These are phyloP conservation scores for Ctenicera cuprea DNA, from an alignment of 2,888 invertebrate species.

Conservation along the genomic window DNA sequence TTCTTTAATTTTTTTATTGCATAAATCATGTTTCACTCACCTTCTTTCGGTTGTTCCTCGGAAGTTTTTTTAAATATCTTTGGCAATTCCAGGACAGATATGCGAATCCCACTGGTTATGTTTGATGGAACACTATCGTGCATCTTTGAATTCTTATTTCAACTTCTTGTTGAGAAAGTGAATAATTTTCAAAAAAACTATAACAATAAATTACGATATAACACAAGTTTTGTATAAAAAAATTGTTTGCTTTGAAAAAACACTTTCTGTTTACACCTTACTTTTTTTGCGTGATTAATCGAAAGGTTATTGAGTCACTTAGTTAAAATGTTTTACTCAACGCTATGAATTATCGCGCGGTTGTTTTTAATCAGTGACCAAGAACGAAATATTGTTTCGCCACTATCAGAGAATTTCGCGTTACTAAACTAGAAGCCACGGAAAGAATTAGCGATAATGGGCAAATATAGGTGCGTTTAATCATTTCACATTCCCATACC, in stretches of 20 bases:
- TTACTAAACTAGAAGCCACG: background rate
- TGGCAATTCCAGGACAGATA: slow-evolving; percentile 41
- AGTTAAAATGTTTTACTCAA: background rate
- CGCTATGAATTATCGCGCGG: background rate
- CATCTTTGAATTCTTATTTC: slow-evolving; percentile 5
- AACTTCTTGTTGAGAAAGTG: too few relatives aligned
- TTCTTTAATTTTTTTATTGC: too few relatives aligned
- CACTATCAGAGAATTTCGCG: slow-evolving; percentile 5
- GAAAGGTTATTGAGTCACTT: background rate
- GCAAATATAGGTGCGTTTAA: slow-evolving; percentile 17
- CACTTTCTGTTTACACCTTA: too few relatives aligned
- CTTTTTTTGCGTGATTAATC: too few relatives aligned
- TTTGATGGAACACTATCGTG: slow-evolving; percentile 35
- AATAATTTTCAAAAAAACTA: too few relatives aligned
- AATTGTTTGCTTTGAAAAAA: too few relatives aligned
- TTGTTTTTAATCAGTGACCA: slow-evolving; percentile 5
- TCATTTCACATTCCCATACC: slow-evolving; percentile 18
- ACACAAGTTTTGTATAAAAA: too few relatives aligned
- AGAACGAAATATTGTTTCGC: slow-evolving; percentile 13
- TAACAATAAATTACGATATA: too few relatives aligned
- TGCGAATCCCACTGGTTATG: slow-evolving; percentile 37
- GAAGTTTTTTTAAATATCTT: slow-evolving; percentile 12
- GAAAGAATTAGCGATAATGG: slow-evolving; percentile 11
- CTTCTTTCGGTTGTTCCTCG: background rate
- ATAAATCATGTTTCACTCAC: slow-evolving; percentile 3